Conservation (phyloP, 2,797 vertebrate species). For the Pelodytes ibericus region DNA sequence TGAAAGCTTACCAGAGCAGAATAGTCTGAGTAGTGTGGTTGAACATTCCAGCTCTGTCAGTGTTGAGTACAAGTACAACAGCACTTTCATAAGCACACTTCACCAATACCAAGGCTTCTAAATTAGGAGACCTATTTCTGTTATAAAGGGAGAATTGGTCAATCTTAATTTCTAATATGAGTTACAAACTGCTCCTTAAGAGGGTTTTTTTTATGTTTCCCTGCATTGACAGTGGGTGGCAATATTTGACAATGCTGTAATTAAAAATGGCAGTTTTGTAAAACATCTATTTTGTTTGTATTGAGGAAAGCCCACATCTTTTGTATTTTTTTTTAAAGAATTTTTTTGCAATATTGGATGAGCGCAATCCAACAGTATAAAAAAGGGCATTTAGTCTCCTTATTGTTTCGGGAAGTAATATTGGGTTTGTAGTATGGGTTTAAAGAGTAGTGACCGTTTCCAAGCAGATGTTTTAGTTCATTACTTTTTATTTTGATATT, state of each 20-base stretch:
- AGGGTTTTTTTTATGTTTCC: neutral
- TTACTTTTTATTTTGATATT: no score
- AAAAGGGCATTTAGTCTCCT: neutral
- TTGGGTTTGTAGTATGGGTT: neutral
- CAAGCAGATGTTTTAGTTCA: no score
- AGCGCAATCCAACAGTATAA: neutral
- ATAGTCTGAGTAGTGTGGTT: constrained; percentile 84
- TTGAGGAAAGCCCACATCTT: neutral
- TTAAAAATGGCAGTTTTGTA: neutral
- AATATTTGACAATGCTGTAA: neutral
- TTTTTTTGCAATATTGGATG: no score
- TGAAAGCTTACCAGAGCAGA: constrained; percentile 86
- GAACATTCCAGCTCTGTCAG: constrained; percentile 88
- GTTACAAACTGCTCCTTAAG: neutral
- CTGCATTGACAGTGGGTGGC: neutral
- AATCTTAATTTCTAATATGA: neutral
- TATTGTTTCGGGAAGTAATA: neutral
- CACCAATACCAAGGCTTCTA: constrained; percentile 86
- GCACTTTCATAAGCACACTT: constrained; percentile 82
- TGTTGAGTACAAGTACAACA: constrained; percentile 79
- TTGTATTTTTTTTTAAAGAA: neutral
- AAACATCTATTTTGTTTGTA: neutral
- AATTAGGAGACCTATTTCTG: constrained; percentile 34
- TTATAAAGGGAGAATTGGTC: neutral
- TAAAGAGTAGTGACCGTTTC: neutral